These are phyloP conservation scores for Phodopus roborovskii DNA, from an alignment of 2,113 vertebrate species.

Conservation along the genomic window DNA sequence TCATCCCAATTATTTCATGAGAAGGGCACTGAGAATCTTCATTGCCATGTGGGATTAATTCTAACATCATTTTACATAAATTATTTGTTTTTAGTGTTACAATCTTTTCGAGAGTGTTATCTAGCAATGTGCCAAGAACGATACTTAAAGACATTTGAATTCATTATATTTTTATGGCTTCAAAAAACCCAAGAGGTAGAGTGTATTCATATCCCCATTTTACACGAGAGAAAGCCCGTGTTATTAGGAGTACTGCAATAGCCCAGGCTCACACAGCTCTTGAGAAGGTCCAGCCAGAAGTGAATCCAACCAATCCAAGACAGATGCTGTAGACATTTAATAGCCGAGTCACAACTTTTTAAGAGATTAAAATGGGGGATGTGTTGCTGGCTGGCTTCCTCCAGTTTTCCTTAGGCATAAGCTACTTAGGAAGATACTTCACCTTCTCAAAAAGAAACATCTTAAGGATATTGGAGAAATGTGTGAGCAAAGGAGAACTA, in stretches of 20 bases:
- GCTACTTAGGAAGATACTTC: not conserved
- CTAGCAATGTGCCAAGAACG: not conserved
- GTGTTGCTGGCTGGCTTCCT: not conserved
- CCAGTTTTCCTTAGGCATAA: not conserved
- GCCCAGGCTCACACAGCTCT: not conserved
- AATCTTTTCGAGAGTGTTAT: not conserved
- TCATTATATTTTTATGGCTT: constrained; percentile 8
- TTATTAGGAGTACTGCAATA: not conserved
- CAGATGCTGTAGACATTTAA: not conserved
- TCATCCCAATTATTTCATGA: not conserved
- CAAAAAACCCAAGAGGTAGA: not conserved
- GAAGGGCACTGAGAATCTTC: not conserved
- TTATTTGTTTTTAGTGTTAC: not conserved
- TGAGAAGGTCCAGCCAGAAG: constrained; percentile 27
- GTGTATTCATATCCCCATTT: not conserved
- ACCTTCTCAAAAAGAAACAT: not conserved
- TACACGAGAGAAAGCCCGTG: not conserved
- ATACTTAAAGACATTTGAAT: constrained; percentile 18
- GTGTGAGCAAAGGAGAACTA: not conserved
- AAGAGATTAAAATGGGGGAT: not conserved
- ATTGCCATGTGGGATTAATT: not conserved
- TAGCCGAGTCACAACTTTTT: not conserved
- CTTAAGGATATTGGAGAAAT: not conserved
- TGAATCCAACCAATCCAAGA: not conserved
- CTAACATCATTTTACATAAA: not conserved